These are phyloP conservation scores for Poeciliopsis prolifica DNA, from an alignment of 2,113 vertebrate species.

Conservation along the genomic window DNA sequence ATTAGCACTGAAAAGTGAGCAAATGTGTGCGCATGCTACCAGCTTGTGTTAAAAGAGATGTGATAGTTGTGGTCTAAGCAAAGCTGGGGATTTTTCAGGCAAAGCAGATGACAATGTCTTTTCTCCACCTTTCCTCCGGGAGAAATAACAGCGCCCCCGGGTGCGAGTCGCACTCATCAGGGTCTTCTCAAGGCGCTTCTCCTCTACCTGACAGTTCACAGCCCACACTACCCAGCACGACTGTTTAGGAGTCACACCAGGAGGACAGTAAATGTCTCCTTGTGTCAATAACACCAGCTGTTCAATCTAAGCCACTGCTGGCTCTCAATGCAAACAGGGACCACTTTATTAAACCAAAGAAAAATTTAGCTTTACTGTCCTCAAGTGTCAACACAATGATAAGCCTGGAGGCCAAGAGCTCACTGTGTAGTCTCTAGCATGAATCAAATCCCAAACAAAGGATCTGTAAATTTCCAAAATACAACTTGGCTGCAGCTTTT, in stretches of 20 bases:
- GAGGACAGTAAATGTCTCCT: constrained; percentile 46
- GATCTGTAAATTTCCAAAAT: not conserved
- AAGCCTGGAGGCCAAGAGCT: not conserved
- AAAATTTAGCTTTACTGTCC: not conserved
- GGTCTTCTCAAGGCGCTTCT: constrained; percentile 11
- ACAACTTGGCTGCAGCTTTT: not conserved
- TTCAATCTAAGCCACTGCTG: constrained; percentile 1
- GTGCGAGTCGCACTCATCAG: too few relatives aligned
- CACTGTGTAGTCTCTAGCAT: not conserved
- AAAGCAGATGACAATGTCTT: not conserved
- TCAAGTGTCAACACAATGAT: not conserved
- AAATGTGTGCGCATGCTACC: constrained; percentile 11
- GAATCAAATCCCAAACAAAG: not conserved
- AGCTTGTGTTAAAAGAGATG: not conserved
- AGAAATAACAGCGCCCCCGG: not conserved
- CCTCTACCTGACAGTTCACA: constrained; percentile 42
- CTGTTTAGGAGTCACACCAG: constrained; percentile 40
- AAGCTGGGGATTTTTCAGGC: not conserved
- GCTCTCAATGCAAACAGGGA: constrained; percentile 2
- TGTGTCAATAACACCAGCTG: constrained; percentile 35
- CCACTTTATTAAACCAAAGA: not conserved
- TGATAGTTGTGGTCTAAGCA: constrained; percentile 1
- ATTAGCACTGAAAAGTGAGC: constrained; percentile 24
- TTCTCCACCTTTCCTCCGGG: constrained; percentile 1
- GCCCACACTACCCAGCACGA: constrained; percentile 34